Percentiles rank a stretch among this genome's conserved stretches.
Evolutionary conservation across 2,888 invertebrate species (phyloP).

Genomic region (Bembecia ichneumoniformis): DNA sequence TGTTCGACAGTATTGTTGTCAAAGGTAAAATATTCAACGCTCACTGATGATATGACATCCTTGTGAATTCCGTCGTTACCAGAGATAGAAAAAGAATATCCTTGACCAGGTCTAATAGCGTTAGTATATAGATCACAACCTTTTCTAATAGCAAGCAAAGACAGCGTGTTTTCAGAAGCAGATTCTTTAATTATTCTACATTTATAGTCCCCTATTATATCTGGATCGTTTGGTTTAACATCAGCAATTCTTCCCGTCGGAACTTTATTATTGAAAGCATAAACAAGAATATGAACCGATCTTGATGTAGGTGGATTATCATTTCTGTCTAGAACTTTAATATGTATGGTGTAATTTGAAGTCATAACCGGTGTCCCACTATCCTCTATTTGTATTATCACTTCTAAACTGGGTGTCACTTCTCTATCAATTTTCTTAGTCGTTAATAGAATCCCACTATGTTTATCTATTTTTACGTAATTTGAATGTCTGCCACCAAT

Average conservation of each 20-base stretch:
- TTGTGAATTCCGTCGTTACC: constrained; percentile 92
- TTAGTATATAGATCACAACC: constrained; percentile 87
- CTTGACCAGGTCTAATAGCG: constrained; percentile 78
- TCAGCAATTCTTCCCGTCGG: constrained; percentile 90
- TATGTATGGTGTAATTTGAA: constrained; percentile 82
- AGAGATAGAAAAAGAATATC: constrained; percentile 83
- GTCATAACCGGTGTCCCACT: constrained; percentile 88
- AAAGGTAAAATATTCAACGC: constrained; percentile 85
- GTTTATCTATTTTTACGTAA: constrained; percentile 82
- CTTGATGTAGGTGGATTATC: constrained; percentile 91
- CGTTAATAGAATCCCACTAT: constrained; percentile 85
- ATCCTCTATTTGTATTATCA: constrained; percentile 89
- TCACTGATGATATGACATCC: constrained; percentile 89
- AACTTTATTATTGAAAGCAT: constrained; percentile 81
- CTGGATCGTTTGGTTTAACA: constrained; percentile 93
- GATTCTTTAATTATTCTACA: constrained; percentile 84
- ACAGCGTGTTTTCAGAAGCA: constrained; percentile 70
- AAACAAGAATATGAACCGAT: constrained; percentile 84
- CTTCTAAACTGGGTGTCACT: constrained; percentile 79
- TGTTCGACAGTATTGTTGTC: constrained; percentile 87
- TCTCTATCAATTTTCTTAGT: constrained; percentile 88
- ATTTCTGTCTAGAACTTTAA: constrained; percentile 88
- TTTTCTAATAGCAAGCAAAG: constrained; percentile 78
- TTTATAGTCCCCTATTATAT: constrained; percentile 89
- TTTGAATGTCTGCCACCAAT: constrained; percentile 85